Evolutionary conservation across 1,140 invertebrate species (phyloP), one percentile per base, ranked within the genome.

Genomic region (Chelonus insularis): DNA sequence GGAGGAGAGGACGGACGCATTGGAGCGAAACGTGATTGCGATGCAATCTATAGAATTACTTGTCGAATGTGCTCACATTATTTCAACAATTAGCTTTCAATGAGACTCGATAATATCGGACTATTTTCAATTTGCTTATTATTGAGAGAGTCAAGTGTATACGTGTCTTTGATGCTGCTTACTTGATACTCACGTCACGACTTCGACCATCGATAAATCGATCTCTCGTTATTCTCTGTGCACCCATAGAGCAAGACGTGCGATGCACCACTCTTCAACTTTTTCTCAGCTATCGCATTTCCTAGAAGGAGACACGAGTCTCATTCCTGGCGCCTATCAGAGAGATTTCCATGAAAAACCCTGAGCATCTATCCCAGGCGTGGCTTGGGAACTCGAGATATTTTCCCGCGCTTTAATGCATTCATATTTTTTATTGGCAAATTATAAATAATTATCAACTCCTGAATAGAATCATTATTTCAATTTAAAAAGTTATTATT

Each of bases 1-100:
- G 39, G 34, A 25, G 34, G 34, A 41, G 14, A 37, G 52, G 20
- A 51, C n/a, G n/a, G n/a, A 48, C 18, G 57, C 57, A 51, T 37
- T 60, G 25, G 34, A 51, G 47, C 47, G 47, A 39, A 45, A 60
- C 57, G 34, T 37, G 47, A 52, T 60, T 60, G 57, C 57, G 47
- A 60, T 60, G 34, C 34, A 20, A 51, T 60, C 57, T 34, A 14
- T 29, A 6, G 47, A 37, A 60, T 60, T 60, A 32, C 57, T 41
- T 48, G 55, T 57, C 55, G 20, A 51, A 50, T 59, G 34, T 43
- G 32, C 36, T 14, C 32, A 52, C 34, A 60, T 60, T 60, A 60
- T 60, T 60, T 60, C 14, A 60, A 45, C 57, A 60, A 60, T 60
- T 60, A 60, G 57, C 29, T 48, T 39, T 60, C 47, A 51, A 60